These are phyloP conservation scores for Sebastiscus tertius DNA, from an alignment of 2,797 vertebrate species.

Conservation along the genomic window DNA sequence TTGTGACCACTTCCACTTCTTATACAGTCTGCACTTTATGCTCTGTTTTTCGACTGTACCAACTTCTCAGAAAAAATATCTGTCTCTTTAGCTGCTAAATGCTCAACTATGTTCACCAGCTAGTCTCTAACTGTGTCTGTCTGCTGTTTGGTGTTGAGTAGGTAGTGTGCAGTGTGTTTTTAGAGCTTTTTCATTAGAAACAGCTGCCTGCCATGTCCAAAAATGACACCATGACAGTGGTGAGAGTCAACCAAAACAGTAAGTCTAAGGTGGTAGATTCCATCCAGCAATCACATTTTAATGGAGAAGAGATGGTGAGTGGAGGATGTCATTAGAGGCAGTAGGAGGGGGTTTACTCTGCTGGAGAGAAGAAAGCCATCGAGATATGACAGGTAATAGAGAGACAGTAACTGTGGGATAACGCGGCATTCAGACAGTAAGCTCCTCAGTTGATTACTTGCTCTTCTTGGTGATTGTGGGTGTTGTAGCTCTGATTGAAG, in stretches of 20 bases:
- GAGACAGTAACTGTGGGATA: not conserved
- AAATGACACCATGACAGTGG: too few species aligned
- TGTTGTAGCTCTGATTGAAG: not conserved
- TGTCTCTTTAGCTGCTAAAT: too few species aligned
- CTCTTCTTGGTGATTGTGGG: not conserved
- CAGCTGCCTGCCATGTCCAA: not conserved
- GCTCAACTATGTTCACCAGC: not conserved
- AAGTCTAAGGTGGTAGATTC: not conserved
- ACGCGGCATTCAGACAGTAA: not conserved
- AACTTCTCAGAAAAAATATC: too few species aligned
- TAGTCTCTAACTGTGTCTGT: not conserved
- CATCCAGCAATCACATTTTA: not conserved
- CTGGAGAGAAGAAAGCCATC: not conserved
- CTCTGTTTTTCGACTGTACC: too few species aligned
- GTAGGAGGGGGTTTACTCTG: not conserved
- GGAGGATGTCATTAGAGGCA: not conserved
- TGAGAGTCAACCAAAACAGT: too few species aligned
- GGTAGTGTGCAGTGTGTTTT: not conserved
- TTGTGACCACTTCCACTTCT: too few species aligned
- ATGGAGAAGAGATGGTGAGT: not conserved
- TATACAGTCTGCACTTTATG: too few species aligned
- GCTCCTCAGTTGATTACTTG: not conserved
- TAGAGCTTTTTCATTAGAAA: not conserved
- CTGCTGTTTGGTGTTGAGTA: not conserved
- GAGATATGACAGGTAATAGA: not conserved